Evolutionary conservation across 2,797 vertebrate genomes (phyloP).

Genomic region (Moxostoma hubbsi): DNA sequence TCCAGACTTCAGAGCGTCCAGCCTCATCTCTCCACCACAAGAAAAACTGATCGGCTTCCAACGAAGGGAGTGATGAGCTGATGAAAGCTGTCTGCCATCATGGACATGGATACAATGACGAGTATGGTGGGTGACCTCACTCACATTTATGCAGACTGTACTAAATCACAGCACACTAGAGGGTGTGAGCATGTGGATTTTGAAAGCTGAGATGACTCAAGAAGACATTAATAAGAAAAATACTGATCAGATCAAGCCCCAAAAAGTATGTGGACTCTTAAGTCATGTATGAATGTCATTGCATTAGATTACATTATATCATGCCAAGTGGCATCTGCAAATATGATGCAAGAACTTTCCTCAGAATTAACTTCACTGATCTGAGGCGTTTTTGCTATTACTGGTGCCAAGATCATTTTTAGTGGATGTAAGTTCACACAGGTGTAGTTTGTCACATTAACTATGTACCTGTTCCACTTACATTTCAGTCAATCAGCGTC

Average conservation of each 20-base stretch:
- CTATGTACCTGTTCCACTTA: too few relatives aligned
- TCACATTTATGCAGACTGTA: not conserved
- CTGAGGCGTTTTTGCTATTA: too few relatives aligned
- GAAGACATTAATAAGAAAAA: not conserved
- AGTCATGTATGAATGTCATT: not conserved
- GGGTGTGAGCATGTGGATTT: slow-evolving; percentile 5
- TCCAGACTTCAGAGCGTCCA: slow-evolving; percentile 54
- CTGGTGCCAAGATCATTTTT: too few relatives aligned
- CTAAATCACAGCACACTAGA: not conserved
- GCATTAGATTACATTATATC: too few relatives aligned
- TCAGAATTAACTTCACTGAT: too few relatives aligned
- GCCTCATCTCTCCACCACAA: slow-evolving; percentile 50
- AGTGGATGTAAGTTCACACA: too few relatives aligned
- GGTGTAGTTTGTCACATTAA: too few relatives aligned
- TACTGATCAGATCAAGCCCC: not conserved
- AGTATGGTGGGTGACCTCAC: not conserved
- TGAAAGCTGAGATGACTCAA: not conserved
- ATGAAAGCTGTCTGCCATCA: not conserved
- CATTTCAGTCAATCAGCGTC: too few relatives aligned
- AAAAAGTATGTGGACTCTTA: not conserved
- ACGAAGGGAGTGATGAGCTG: slow-evolving; percentile 19
- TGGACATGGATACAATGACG: not conserved
- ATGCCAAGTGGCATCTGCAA: not conserved
- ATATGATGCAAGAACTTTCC: too few relatives aligned
- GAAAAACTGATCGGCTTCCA: slow-evolving; percentile 11